These are phyloP conservation scores for Condylura cristata DNA, from an alignment of 2,113 vertebrate species.

Conservation along the genomic window DNA sequence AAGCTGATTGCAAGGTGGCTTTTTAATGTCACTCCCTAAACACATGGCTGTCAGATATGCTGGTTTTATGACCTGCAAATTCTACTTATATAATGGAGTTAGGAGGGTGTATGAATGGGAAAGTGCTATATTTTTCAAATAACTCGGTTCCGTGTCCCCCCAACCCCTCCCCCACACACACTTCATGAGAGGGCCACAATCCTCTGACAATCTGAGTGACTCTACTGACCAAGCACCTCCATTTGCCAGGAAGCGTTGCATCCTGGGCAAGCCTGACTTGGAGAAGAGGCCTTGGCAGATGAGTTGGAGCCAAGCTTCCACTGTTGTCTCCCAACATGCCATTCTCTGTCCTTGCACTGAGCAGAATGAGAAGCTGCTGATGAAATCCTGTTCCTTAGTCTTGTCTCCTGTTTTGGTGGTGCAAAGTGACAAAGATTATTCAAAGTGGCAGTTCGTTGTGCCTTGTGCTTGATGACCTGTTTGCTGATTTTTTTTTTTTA, in stretches of 20 bases:
- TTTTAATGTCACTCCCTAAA: not conserved
- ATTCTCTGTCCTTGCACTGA: not conserved
- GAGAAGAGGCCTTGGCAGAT: not conserved
- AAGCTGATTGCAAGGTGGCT: not conserved
- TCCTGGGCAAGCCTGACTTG: not conserved
- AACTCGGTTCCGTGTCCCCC: not conserved
- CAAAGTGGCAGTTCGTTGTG: not conserved
- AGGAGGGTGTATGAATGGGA: not conserved
- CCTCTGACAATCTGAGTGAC: not conserved
- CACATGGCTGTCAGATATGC: too few relatives aligned
- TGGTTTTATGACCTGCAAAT: not conserved
- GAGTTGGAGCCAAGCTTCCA: not conserved
- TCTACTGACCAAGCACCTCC: not conserved
- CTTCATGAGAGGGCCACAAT: not conserved
- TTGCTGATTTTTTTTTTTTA: not conserved
- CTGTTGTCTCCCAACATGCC: not conserved
- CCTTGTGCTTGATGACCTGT: not conserved
- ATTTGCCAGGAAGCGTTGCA: not conserved
- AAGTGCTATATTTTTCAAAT: not conserved
- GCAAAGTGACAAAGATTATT: not conserved
- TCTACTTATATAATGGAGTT: rapidly evolving
- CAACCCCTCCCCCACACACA: rapidly evolving
- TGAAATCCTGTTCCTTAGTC: not conserved
- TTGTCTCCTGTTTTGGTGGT: not conserved
- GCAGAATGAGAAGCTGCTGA: not conserved